A percentile compares a stretch with the other conserved stretches of the same genome.
Conservation (phyloP, 2,113 vertebrate genomes). For the Aspidoscelis tigris region DNA sequence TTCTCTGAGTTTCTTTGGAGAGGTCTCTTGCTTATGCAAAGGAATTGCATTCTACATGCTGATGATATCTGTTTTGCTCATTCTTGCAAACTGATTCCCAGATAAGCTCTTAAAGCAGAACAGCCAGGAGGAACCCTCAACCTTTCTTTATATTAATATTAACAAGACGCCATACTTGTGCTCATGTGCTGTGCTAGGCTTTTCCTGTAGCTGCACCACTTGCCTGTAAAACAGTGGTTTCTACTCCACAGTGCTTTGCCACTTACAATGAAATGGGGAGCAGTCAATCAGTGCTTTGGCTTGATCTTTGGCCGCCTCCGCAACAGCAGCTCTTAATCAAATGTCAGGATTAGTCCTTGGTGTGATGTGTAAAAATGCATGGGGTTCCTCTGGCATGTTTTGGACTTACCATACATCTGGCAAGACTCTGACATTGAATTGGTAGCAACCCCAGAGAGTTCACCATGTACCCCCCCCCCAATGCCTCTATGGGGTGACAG, state of each 20-base stretch:
- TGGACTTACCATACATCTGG: too few species aligned
- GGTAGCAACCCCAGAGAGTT: too few species aligned
- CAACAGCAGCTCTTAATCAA: not conserved
- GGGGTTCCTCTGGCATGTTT: too few species aligned
- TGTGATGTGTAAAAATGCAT: too few species aligned
- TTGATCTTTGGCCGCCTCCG: conserved; percentile 45
- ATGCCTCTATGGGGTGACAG: too few species aligned
- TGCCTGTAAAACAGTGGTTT: not conserved
- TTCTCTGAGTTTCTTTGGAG: not conserved
- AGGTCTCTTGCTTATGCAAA: not conserved
- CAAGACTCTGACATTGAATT: too few species aligned
- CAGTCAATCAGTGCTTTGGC: not conserved
- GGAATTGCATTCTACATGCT: not conserved
- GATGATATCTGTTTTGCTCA: not conserved
- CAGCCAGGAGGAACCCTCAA: conserved; percentile 6
- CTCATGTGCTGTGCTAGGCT: not conserved
- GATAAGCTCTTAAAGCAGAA: rapidly evolving
- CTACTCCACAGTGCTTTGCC: not conserved
- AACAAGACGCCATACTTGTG: rapidly evolving
- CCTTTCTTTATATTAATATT: not conserved
- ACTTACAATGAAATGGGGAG: not conserved
- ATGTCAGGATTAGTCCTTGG: too few species aligned
- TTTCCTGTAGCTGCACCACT: not conserved
- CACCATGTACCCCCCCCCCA: too few species aligned
- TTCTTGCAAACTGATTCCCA: rapidly evolving